Conservation (phyloP, 2,113 vertebrate species). For the Melanerpes formicivorus region DNA sequence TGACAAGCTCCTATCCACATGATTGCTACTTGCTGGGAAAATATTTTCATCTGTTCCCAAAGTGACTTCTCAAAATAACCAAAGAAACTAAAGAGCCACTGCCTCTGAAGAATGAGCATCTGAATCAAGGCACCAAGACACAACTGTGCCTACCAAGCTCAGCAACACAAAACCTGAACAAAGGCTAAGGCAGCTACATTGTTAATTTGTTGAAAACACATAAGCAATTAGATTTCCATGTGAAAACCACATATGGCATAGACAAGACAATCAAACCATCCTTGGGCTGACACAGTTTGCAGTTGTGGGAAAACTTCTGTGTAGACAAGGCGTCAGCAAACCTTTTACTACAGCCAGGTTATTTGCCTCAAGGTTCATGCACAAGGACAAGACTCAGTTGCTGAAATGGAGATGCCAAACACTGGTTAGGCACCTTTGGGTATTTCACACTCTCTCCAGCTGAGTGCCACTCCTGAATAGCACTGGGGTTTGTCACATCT, state of each 20-base stretch:
- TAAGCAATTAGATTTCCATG: background rate
- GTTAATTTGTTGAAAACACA: background rate
- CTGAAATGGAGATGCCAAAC: background rate
- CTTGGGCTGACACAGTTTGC: background rate
- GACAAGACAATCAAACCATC: background rate
- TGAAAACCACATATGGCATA: background rate
- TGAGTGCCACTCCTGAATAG: background rate
- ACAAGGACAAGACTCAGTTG: rapidly evolving
- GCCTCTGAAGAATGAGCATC: background rate
- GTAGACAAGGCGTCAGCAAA: background rate
- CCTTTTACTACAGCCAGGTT: background rate
- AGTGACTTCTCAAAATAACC: background rate
- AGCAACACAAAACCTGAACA: background rate
- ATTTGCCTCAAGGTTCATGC: background rate
- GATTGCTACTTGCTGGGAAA: background rate
- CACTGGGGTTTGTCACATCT: background rate
- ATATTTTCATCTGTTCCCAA: background rate
- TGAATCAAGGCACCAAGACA: background rate
- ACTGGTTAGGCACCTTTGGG: background rate
- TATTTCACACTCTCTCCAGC: background rate
- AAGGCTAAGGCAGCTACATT: background rate
- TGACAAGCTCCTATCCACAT: background rate
- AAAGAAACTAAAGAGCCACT: background rate
- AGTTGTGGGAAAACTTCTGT: background rate
- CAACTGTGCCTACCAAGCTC: rapidly evolving